These are phyloP conservation scores for Phthorimaea operculella DNA, from an alignment of 1,140 invertebrate species.

Conservation along the genomic window DNA sequence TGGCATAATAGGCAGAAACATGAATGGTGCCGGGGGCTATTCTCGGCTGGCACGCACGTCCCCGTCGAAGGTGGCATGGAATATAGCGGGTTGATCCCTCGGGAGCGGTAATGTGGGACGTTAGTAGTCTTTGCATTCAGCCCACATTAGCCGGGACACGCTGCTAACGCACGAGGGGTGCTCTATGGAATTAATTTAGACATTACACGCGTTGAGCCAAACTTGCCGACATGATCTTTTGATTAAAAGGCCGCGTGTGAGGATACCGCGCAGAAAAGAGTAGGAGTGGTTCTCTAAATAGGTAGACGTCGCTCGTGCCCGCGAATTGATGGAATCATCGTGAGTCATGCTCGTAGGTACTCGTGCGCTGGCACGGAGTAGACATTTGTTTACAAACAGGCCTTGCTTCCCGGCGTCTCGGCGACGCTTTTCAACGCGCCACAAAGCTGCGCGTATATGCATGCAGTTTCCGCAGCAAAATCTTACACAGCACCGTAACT, in stretches of 20 bases:
- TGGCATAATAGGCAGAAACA: slow-evolving; percentile 4
- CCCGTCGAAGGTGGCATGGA: slow-evolving; percentile 22
- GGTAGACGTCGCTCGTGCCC: slow-evolving; percentile 14
- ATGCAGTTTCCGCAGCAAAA: too few species aligned
- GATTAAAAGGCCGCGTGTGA: neutral
- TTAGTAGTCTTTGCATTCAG: slow-evolving; percentile 44
- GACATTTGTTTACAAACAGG: slow-evolving; percentile 44
- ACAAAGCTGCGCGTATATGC: neutral
- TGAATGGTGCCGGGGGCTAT: slow-evolving; percentile 15
- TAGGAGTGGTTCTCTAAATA: neutral
- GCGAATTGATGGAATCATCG: slow-evolving; percentile 39
- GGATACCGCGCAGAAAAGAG: neutral
- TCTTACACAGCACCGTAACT: too few species aligned
- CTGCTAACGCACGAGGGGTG: slow-evolving; percentile 21
- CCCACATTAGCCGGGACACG: slow-evolving; percentile 40
- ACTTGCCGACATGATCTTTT: slow-evolving; percentile 4
- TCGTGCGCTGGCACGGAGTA: slow-evolving; percentile 12
- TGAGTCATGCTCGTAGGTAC: slow-evolving; percentile 37
- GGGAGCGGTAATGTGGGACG: slow-evolving; percentile 43
- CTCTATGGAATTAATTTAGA: slow-evolving; percentile 22
- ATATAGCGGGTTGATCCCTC: slow-evolving; percentile 29
- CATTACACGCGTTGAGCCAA: slow-evolving; percentile 13
- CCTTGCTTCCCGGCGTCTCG: slow-evolving; percentile 2
- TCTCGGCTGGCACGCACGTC: slow-evolving; percentile 18
- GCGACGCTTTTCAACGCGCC: neutral